Evolutionary conservation across 2,797 vertebrate genomes (phyloP).

Genomic region (Alectoris magna): DNA sequence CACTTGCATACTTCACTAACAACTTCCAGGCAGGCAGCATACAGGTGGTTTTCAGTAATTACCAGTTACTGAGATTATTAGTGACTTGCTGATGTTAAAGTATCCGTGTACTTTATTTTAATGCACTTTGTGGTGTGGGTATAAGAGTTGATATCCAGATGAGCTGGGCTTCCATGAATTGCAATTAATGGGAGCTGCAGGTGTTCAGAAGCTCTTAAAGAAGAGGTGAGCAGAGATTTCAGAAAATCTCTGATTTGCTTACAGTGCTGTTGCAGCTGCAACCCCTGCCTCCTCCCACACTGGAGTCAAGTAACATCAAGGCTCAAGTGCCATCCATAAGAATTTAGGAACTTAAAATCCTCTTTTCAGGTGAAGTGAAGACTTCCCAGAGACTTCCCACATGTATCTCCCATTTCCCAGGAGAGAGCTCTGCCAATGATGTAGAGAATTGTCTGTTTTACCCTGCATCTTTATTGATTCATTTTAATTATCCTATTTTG

Average conservation of each 20-base stretch:
- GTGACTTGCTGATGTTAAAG: constrained; percentile 13
- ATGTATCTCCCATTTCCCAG: not conserved
- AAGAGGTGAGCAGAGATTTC: not conserved
- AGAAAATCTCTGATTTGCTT: not conserved
- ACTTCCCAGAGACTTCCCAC: accelerated
- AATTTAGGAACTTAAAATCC: not conserved
- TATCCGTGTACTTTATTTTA: not conserved
- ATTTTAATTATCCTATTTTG: not conserved
- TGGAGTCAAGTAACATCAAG: not conserved
- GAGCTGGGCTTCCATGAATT: constrained; percentile 2
- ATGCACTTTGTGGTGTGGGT: not conserved
- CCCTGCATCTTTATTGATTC: not conserved
- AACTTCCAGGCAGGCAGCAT: not conserved
- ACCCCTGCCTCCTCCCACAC: accelerated
- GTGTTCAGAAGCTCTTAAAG: constrained; percentile 41
- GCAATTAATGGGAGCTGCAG: constrained; percentile 37
- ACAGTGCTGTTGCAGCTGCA: constrained; percentile 18
- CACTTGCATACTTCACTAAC: not conserved
- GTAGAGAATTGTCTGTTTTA: not conserved
- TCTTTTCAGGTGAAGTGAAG: not conserved
- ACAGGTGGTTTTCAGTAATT: constrained; percentile 31
- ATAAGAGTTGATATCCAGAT: not conserved
- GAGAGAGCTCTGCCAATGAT: not conserved
- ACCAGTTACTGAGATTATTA: constrained; percentile 25
- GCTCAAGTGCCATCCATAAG: not conserved